Evolutionary conservation across 2,888 invertebrate genomes (phyloP), one percentile per base, ranked within the genome.

Genomic region (Villa cingulata): DNA sequence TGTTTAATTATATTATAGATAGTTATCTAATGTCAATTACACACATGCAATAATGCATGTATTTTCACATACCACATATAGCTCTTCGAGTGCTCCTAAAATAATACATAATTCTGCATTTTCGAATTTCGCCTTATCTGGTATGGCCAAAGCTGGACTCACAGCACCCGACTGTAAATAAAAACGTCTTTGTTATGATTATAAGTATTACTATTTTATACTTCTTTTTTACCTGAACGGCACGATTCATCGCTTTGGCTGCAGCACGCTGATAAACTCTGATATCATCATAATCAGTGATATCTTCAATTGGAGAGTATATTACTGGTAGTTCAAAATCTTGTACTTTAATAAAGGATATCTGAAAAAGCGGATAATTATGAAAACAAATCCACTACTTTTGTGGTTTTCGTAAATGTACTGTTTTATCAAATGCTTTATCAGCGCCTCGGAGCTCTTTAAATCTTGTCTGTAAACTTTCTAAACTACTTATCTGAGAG

Each of bases 51-150:
- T n/a, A n/a, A n/a, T n/a, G n/a, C n/a, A n/a, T n/a, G n/a, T n/a
- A n/a, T n/a, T n/a, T 49, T 36, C 51, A 73, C 80, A 73, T 70
- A 89, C 91, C 60, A 86, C 81, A 73, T 96, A 95, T 17, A 92
- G 72, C 15, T 83, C 86, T 66, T 94, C 85, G 17, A 96, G 70
- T 1, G 86, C 90, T 2, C 92, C 95, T 1, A 97, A 74, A 2
- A 92, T 72, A 2, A 84, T 76, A 1, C 90, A 88, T 38, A 91
- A 63, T 46, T 83, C 82, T 20, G 83, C 81, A 58, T 89, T 80
- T 6, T 78, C 75, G 62, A 84, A 94, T 15, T 74, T 72, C 0
- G 74, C 68, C 39, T 75, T 76, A 41, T 79, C 76, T 39, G 84
- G 78, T 2, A 86, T 73, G 1, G 86, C 76, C 3, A 97, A 60